These are phyloP conservation scores for Pammene aurita DNA, from an alignment of 2,888 invertebrate species.

Conservation along the genomic window DNA sequence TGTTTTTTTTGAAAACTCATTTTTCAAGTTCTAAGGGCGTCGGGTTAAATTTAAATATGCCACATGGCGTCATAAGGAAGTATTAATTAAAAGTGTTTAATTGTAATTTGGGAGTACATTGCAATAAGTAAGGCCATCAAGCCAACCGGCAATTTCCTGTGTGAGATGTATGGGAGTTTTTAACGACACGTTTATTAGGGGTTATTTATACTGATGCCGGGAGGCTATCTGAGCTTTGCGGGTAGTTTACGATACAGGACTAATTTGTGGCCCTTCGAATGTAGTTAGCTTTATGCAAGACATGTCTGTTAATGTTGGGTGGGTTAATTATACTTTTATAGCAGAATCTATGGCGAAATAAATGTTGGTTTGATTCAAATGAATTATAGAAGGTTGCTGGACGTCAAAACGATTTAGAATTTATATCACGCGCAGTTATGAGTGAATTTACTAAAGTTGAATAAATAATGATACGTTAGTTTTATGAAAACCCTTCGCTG, in stretches of 20 bases:
- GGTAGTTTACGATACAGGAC: constrained; percentile 38
- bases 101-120: constrained; percentile 54
- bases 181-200: constrained; percentile 63
- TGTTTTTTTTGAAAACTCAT: not conserved
- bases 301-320: not conserved
- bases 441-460: too few species aligned
- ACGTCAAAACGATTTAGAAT: too few species aligned
- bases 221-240: constrained; percentile 48
- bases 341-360: not conserved
- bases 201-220: constrained; percentile 57
- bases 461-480: too few species aligned
- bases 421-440: too few species aligned
- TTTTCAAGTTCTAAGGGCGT: not conserved
- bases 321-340: not conserved
- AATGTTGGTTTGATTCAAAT: too few species aligned
- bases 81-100: constrained; percentile 58
- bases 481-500: too few species aligned
- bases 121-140: constrained; percentile 55
- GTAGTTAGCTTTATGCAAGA: constrained; percentile 25
- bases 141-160: constrained; percentile 59
- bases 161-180: constrained; percentile 50
- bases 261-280: constrained; percentile 21
- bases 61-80: constrained; percentile 53
- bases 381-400: too few species aligned
- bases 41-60: constrained; percentile 16